Evolutionary conservation across 1,140 invertebrate species (phyloP), one percentile per base, ranked within the genome.

Genomic region (Medauroidea extradentata): DNA sequence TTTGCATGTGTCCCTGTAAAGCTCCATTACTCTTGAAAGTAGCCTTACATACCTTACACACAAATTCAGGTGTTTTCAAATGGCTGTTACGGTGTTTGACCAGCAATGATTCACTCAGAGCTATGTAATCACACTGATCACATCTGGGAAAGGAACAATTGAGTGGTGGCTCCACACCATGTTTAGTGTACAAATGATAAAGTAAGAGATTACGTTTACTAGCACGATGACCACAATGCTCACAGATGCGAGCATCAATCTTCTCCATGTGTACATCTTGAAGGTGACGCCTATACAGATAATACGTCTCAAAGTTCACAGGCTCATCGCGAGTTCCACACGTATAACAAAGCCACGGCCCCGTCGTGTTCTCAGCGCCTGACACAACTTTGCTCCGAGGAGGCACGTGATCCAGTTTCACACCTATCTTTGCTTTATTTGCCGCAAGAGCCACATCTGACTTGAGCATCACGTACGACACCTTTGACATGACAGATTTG

Each of bases 141-240:
- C 91, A 93, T 68, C 90, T 89, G 0, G 76, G 89, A 82, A 93
- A 78, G 68, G 79, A 72, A 80, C 85, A 78, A 67, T 84, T 73
- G 27, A 83, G 78, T 1, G 87, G 87, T 9, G 89, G 88, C 60
- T 81, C 78, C 3, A 92, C 78, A 48, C 85, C 84, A 75, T 94
- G 91, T 67, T 89, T 89, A 3, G 85, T 87, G 59, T 88, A 90
- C 68, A 90, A 74, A 72, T 94, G 91, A 69, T 91, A 89, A 67
- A 90, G 77, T 38, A 92, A 74, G 52, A 90, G 82, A 64, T 89
- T 88, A 50, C 89, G 79, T 66, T 89, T 91, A 0, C 75, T 79
- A 13, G 88, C 86, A 65, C 85, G 85, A 62, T 88, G 83, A 0
- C 91, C 91, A 74, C 90, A 94, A 66, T 91, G 85, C 70, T 93